These are phyloP conservation scores for Microdon myrmicae DNA, from an alignment of 2,888 invertebrate species.

Conservation along the genomic window DNA sequence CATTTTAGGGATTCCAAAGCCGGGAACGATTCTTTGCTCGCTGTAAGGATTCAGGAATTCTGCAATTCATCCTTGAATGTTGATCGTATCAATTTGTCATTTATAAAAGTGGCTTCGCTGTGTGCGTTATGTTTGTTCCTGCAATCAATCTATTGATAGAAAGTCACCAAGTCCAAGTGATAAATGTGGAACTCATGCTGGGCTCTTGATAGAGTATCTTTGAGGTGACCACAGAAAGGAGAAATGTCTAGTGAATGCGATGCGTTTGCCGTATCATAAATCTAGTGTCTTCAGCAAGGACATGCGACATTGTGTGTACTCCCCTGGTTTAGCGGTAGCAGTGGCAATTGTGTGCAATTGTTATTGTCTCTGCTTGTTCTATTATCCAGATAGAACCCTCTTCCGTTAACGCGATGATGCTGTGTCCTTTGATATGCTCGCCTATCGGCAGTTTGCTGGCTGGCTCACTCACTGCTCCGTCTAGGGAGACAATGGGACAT, in stretches of 20 bases:
- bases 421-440: conserved; percentile 25
- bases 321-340: conserved; percentile 25
- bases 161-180: conserved; percentile 46
- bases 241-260: conserved; percentile 37
- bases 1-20: conserved; percentile 10
- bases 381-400: conserved; percentile 41
- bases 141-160: conserved; percentile 33
- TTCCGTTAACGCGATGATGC: conserved; percentile 33
- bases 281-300: conserved; percentile 26
- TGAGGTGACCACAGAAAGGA: conserved; percentile 51
- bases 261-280: conserved; percentile 47
- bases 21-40: conserved; percentile 5
- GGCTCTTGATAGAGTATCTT: conserved; percentile 43
- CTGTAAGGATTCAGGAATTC: conserved; percentile 36
- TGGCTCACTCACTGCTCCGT: conserved; percentile 35
- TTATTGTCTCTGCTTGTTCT: conserved; percentile 49
- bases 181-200: conserved; percentile 48
- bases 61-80: conserved; percentile 42
- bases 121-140: conserved; percentile 33
- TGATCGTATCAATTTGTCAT: conserved; percentile 52
- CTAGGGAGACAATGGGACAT: conserved; percentile 39
- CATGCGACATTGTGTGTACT: conserved; percentile 14
- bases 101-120: conserved; percentile 48
- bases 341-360: conserved; percentile 46
- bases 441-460: conserved; percentile 40